Base-by-base conservation (phyloP, 2,888 invertebrate species). In the Actias luna region DNA sequence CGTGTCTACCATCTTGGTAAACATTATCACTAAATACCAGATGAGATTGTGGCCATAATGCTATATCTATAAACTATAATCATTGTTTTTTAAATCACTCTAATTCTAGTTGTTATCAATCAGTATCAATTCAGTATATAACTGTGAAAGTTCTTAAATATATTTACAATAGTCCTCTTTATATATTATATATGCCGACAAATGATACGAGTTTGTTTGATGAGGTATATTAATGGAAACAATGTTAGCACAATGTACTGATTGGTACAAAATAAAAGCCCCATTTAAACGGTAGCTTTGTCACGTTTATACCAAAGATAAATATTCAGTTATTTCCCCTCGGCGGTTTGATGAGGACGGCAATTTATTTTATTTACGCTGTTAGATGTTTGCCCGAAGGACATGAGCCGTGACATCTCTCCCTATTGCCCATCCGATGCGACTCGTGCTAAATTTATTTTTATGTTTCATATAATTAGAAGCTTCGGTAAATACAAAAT, bases 281-380 rank as follows among this genome's bases (percentile, higher is more conserved):
- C 55, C 27, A 55, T n/a, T 55, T 55, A 55, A 29, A 55, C 29
- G 27, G 55, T 16, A 29, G 29, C 29, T 55, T 55, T 55, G 55
- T 55, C 29, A 55, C 55, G 29, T 29, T 55, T 55, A 29, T 55
- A 29, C 29, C 5, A 14, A 55, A 55, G 29, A 55, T 55, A 62
- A 52, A 67, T 64, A 68, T 71, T 67, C 18, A 60, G 65, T 71
- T 67, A 64, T 67, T 65, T 65, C 14, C 59, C 25, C 58, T 31
- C 60, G 55, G 63, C 31, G 59, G 59, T 63, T 64, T 66, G 65
- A 66, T 29, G 64, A 65, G 67, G 42, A 58, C 22, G 59, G 63
- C 66, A 66, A 68, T 73, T 72, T 69, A 65, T 72, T 75, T 74
- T 72, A 69, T 70, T 73, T 68, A 68, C 67, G 64, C 61, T 35